phyloP scores from a whole-genome alignment of 2,113 vertebrate species.

The Sterrhoptilus dennistouni region DNA sequence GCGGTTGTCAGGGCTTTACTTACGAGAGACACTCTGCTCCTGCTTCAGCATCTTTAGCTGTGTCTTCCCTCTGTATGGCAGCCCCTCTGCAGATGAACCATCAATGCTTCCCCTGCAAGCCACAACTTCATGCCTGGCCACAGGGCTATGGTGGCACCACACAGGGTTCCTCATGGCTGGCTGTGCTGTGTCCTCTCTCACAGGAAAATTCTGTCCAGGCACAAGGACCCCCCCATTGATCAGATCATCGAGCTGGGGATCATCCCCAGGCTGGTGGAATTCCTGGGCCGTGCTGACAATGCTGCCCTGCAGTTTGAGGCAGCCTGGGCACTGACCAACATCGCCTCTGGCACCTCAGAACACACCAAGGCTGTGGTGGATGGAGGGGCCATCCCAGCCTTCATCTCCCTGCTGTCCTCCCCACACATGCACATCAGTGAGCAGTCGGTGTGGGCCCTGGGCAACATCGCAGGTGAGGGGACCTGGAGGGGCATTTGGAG shows the following conservation, averaged over 20 bases:
- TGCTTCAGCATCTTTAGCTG: background rate
- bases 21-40: background rate
- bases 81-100: background rate
- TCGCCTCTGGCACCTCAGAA: constrained; percentile 86
- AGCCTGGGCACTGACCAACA: constrained; percentile 92
- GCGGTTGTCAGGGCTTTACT: background rate
- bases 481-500: background rate
- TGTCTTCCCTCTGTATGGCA: background rate
- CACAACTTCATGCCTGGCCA: rapidly evolving
- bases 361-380: constrained; percentile 87
- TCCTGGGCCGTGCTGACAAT: constrained; percentile 74
- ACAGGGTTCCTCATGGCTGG: background rate
- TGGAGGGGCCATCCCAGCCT: constrained; percentile 81
- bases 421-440: constrained; percentile 86
- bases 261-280: constrained; percentile 82
- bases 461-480: constrained; percentile 89
- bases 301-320: constrained; percentile 87
- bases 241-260: constrained; percentile 81
- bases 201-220: constrained; percentile 86
- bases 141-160: background rate
- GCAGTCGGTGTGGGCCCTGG: constrained; percentile 91
- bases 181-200: background rate
- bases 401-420: constrained; percentile 83
- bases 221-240: constrained; percentile 81
- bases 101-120: background rate